Evolutionary conservation across 2,888 invertebrate species (phyloP).

Genomic region (Ceramica pisi): DNA sequence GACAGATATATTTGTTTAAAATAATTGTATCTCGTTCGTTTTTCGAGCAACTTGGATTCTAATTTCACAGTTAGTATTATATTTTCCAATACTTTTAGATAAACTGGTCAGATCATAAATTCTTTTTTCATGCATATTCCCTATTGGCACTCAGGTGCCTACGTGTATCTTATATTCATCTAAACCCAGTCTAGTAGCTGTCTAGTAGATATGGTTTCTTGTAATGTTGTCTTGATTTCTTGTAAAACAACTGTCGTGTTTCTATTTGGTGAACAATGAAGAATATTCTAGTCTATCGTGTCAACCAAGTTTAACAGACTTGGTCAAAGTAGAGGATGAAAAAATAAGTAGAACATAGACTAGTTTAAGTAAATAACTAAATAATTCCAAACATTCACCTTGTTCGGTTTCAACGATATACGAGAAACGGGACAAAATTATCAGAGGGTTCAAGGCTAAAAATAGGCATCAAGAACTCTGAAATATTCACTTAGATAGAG

Average conservation of each 20-base stretch:
- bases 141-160: not conserved
- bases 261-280: too few species aligned
- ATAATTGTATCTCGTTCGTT: too few species aligned
- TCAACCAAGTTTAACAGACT: not conserved
- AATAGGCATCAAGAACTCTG: constrained; percentile 46
- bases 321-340: not conserved
- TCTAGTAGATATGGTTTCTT: not conserved
- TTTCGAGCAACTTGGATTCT: too few species aligned
- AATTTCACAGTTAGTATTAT: too few species aligned
- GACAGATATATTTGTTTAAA: too few species aligned
- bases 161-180: not conserved
- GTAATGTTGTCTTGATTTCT: too few species aligned
- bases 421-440: constrained; percentile 32
- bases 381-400: not conserved
- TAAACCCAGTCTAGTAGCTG: not conserved
- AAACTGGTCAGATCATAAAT: too few species aligned
- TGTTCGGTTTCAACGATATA: constrained; percentile 5
- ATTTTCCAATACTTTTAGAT: too few species aligned
- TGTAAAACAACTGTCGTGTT: not conserved
- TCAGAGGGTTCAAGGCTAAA: constrained; percentile 32
- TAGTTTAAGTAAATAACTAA: not conserved
- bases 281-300: too few species aligned
- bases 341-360: not conserved
- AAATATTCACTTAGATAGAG: constrained; percentile 61
- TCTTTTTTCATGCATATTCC: too few species aligned